These are phyloP conservation scores for Aegotheles bennettii DNA, from an alignment of 2,113 vertebrate genomes.

Conservation along the genomic window DNA sequence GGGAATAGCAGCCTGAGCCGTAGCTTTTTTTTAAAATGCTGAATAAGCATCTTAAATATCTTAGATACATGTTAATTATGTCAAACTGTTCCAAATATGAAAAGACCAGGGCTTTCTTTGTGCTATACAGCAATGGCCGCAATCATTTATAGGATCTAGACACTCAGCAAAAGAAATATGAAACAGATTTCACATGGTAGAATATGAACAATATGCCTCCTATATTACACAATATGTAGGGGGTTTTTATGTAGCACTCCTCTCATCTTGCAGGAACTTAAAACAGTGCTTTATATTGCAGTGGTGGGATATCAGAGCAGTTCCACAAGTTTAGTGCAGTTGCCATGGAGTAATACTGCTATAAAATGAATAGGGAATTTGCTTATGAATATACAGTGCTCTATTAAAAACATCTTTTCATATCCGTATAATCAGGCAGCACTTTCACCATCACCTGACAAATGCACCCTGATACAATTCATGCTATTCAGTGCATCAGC, in stretches of 20 bases:
- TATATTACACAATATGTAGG: not conserved
- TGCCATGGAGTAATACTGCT: not conserved
- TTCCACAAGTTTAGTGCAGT: not conserved
- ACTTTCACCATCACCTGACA: not conserved
- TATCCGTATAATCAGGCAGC: not conserved
- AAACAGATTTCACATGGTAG: slow-evolving; percentile 13
- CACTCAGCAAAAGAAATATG: not conserved
- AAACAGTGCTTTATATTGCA: not conserved
- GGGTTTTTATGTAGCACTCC: not conserved
- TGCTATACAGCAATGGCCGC: not conserved
- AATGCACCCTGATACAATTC: not conserved
- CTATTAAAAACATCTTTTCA: not conserved
- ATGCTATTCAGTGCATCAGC: not conserved
- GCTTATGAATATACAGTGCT: not conserved
- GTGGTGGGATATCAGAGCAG: not conserved
- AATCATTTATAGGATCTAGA: not conserved
- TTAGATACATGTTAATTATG: not conserved
- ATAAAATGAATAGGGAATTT: not conserved
- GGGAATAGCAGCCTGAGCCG: not conserved
- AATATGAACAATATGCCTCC: not conserved
- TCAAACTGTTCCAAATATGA: not conserved
- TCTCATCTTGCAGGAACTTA: not conserved
- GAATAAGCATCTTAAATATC: not conserved
- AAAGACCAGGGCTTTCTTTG: not conserved
- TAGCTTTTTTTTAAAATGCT: not conserved